Evolutionary conservation across 2,888 invertebrate species (phyloP).

Genomic region (Tipula unca): DNA sequence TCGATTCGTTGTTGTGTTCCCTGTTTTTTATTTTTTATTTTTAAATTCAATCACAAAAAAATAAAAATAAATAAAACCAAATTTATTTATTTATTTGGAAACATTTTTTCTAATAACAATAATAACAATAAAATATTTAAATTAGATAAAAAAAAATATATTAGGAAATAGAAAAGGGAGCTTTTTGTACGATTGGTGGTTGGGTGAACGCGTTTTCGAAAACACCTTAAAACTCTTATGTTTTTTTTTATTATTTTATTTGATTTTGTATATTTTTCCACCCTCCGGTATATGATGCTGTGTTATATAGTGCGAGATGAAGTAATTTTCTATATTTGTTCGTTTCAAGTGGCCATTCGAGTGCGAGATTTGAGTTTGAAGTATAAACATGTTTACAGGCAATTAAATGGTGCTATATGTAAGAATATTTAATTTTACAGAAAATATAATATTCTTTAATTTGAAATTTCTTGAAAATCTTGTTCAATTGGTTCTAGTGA

Average conservation of each 20-base stretch:
- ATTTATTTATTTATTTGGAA: not conserved
- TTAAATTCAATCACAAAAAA: not conserved
- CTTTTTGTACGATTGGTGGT: not conserved
- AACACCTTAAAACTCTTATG: not conserved
- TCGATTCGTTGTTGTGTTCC: not conserved
- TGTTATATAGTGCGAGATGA: too few species aligned
- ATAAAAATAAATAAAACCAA: not conserved
- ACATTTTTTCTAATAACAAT: not conserved
- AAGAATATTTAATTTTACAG: too few species aligned
- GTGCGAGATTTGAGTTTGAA: too few species aligned
- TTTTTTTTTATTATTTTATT: not conserved
- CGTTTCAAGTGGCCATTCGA: too few species aligned
- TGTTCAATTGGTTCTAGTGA: too few species aligned
- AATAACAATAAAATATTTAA: slow-evolving; percentile 1
- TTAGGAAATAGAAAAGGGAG: not conserved
- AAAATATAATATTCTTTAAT: too few species aligned
- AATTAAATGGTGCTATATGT: too few species aligned
- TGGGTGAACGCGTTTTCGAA: not conserved
- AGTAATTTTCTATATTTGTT: too few species aligned
- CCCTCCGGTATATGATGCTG: too few species aligned
- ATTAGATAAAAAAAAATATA: not conserved
- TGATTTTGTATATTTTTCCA: not conserved
- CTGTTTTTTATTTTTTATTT: not conserved
- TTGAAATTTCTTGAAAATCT: too few species aligned
- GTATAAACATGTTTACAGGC: too few species aligned